These are phyloP conservation scores for Thalassoma bifasciatum DNA, from an alignment of 2,113 vertebrate genomes.

Conservation along the genomic window DNA sequence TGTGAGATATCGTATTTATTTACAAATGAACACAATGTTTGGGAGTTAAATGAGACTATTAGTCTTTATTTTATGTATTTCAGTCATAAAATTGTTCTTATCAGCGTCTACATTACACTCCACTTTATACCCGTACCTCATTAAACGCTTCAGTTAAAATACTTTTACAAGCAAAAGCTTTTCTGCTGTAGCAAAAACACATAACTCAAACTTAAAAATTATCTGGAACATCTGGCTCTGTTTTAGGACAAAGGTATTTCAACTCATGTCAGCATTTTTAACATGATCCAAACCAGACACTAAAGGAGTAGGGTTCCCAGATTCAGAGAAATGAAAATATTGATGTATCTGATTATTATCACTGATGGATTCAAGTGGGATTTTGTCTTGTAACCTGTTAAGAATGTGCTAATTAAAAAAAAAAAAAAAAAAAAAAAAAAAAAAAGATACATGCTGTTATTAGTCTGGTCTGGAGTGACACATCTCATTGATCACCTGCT, in stretches of 20 bases:
- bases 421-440: neutral
- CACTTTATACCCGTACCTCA: neutral
- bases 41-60: too few species aligned
- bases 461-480: neutral
- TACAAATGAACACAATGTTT: too few species aligned
- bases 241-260: neutral
- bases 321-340: neutral
- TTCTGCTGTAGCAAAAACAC: neutral
- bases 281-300: neutral
- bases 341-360: neutral
- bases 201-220: neutral
- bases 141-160: neutral
- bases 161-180: neutral
- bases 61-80: too few species aligned
- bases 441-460: neutral
- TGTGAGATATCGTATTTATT: too few species aligned
- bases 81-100: neutral
- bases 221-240: neutral
- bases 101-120: neutral
- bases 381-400: neutral
- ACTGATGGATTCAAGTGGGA: neutral
- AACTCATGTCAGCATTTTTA: neutral
- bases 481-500: too few species aligned
- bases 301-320: neutral
- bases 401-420: neutral